Evolutionary conservation across 2,113 vertebrate species (phyloP).

Genomic region (Fukomys damarensis): DNA sequence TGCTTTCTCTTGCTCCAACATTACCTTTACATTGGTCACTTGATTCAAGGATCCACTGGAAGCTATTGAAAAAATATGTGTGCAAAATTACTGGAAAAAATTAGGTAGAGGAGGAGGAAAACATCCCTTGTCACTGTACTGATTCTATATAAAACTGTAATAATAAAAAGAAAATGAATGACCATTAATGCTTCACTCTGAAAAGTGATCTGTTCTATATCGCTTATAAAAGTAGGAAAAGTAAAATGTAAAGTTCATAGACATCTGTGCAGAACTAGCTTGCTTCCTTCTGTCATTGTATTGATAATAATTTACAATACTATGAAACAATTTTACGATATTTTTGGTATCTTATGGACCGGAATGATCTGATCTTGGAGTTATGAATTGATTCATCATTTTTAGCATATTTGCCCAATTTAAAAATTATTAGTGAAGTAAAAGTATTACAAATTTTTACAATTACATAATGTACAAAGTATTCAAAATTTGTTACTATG

Average conservation of each 20-base stretch:
- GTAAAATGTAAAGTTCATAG: not conserved
- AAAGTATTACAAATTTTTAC: not conserved
- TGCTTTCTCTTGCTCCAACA: slow-evolving; percentile 81
- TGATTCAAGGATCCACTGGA: slow-evolving; percentile 85
- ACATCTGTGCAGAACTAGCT: not conserved
- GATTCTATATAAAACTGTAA: slow-evolving; percentile 36
- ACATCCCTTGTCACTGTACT: slow-evolving; percentile 70
- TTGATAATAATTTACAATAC: not conserved
- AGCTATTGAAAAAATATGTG: slow-evolving; percentile 81
- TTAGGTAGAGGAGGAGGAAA: slow-evolving; percentile 57
- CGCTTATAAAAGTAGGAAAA: not conserved
- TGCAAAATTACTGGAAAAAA: slow-evolving; percentile 70
- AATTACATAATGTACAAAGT: not conserved
- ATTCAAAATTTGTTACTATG: not conserved
- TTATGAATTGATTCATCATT: not conserved
- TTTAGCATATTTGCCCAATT: slow-evolving; percentile 4
- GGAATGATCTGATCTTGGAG: not conserved
- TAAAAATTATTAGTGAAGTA: not conserved
- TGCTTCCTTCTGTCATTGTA: not conserved
- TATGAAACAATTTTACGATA: not conserved
- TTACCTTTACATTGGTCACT: slow-evolving; percentile 87
- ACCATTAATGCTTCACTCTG: not conserved
- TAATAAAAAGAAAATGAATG: slow-evolving; percentile 20
- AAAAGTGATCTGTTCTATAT: not conserved
- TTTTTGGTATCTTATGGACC: not conserved